These are phyloP conservation scores for Agrilus planipennis DNA, from an alignment of 1,140 invertebrate species.

Conservation along the genomic window DNA sequence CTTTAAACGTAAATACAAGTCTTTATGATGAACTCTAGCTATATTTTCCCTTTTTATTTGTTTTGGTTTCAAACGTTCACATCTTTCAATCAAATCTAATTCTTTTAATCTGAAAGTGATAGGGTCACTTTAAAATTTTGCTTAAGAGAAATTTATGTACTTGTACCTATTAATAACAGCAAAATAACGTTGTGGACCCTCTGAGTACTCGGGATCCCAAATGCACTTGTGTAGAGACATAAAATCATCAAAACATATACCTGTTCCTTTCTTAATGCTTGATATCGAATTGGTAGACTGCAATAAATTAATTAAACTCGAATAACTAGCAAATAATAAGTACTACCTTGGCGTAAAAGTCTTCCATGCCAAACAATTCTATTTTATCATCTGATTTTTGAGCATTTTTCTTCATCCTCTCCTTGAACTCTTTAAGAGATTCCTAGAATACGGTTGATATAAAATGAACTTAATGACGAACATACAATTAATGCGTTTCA, in stretches of 20 bases:
- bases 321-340: too few relatives aligned
- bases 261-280: conserved; percentile 44
- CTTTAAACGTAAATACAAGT: neutral
- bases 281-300: too few relatives aligned
- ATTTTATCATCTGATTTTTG: too few relatives aligned
- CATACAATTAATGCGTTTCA: too few relatives aligned
- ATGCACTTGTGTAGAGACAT: conserved; percentile 69
- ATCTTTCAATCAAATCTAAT: neutral
- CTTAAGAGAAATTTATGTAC: conserved; percentile 5
- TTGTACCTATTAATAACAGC: conserved; percentile 52
- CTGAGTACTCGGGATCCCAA: conserved; percentile 75
- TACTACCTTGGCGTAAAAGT: too few relatives aligned
- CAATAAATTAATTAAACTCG: too few relatives aligned
- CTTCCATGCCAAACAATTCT: too few relatives aligned
- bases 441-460: too few relatives aligned
- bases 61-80: neutral
- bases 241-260: conserved; percentile 62
- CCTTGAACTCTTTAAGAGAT: too few relatives aligned
- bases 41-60: neutral
- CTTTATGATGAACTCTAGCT: neutral
- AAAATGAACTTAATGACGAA: too few relatives aligned
- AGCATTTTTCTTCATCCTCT: too few relatives aligned
- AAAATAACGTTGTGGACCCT: conserved; percentile 65
- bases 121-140: neutral
- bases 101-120: conserved; percentile 2